Evolutionary conservation across 1,140 invertebrate genomes (phyloP).

Genomic region (Laupala kohalensis): DNA sequence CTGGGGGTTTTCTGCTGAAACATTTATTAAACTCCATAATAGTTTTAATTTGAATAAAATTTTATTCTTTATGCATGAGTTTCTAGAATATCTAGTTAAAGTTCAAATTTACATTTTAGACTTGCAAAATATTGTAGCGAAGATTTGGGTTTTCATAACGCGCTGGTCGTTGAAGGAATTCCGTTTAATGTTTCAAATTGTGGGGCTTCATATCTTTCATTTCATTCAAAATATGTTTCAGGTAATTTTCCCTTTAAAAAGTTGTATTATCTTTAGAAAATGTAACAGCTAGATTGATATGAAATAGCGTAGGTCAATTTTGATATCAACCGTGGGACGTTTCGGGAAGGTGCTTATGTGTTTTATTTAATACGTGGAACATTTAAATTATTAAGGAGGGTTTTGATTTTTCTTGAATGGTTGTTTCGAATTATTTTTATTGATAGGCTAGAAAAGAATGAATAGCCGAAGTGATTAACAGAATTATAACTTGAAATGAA

Average conservation of each 20-base stretch:
- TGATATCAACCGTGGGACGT: too few relatives aligned
- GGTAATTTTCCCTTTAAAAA: not conserved
- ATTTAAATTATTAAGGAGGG: too few relatives aligned
- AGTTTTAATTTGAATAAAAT: not conserved
- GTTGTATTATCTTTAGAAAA: not conserved
- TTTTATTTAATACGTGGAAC: too few relatives aligned
- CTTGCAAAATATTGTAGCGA: constrained; percentile 1
- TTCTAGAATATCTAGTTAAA: constrained; percentile 4
- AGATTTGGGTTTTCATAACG: not conserved
- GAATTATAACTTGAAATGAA: too few relatives aligned
- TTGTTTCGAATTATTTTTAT: too few relatives aligned
- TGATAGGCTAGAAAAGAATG: too few relatives aligned
- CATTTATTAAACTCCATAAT: not conserved
- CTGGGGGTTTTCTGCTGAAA: not conserved
- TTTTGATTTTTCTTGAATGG: too few relatives aligned
- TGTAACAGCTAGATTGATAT: not conserved
- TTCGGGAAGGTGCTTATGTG: too few relatives aligned
- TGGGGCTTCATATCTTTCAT: not conserved
- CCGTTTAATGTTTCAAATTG: not conserved
- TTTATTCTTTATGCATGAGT: not conserved
- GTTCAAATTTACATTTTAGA: constrained; percentile 1
- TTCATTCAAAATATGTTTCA: too few relatives aligned
- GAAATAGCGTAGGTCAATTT: too few relatives aligned
- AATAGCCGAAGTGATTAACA: too few relatives aligned
- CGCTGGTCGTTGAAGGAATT: not conserved